Conservation (phyloP, 2,113 vertebrate species). For the Erpornis zantholeuca region DNA sequence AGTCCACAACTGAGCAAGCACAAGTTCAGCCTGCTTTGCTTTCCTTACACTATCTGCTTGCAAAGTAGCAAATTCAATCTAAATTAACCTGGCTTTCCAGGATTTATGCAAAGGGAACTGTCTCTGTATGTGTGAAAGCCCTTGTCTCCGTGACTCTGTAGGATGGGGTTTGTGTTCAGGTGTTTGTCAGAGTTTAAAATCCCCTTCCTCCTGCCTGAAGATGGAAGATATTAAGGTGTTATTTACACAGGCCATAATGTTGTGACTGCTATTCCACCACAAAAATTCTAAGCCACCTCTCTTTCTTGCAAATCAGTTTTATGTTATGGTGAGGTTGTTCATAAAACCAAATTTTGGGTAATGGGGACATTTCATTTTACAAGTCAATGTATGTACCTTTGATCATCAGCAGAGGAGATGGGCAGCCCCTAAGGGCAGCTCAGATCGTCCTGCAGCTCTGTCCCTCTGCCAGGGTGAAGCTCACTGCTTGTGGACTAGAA, state of each 20-base stretch:
- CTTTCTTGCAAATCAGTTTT: not conserved
- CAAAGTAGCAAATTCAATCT: not conserved
- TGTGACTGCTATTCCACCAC: not conserved
- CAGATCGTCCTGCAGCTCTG: not conserved
- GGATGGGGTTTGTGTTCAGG: not conserved
- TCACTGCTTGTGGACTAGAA: not conserved
- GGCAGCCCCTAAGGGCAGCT: not conserved
- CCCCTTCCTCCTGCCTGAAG: not conserved
- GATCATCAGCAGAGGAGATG: not conserved
- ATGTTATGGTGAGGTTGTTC: not conserved
- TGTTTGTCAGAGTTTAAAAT: not conserved
- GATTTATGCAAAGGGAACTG: not conserved
- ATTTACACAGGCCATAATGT: not conserved
- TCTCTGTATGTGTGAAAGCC: not conserved
- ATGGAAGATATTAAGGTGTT: not conserved
- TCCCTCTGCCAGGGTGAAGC: not conserved
- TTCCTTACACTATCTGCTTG: not conserved
- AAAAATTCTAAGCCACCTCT: not conserved
- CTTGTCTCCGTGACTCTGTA: not conserved
- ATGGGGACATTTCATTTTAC: not conserved
- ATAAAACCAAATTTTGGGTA: not conserved
- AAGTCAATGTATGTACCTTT: not conserved
- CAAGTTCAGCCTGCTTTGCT: not conserved
- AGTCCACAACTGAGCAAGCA: not conserved
- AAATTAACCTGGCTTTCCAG: not conserved